Evolutionary conservation across 2,797 vertebrate genomes (phyloP).

Genomic region (Lepidocolaptes lacrymiger): DNA sequence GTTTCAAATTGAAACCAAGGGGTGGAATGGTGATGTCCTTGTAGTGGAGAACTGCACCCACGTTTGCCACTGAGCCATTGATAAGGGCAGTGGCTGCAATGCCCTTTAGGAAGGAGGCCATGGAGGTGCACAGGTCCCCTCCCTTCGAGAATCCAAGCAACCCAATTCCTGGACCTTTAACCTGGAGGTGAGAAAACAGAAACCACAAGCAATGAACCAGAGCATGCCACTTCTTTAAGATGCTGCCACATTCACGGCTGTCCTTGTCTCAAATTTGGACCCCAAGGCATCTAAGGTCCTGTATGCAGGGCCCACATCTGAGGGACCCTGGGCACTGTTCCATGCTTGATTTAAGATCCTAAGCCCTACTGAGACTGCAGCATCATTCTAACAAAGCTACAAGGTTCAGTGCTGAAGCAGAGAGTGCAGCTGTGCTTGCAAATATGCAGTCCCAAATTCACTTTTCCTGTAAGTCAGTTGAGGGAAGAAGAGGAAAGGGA

Average conservation of each 20-base stretch:
- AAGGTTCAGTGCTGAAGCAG: background rate
- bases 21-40: slow-evolving; percentile 78
- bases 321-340: background rate
- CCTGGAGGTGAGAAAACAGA: slow-evolving; percentile 72
- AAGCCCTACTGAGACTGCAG: background rate
- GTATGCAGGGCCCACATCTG: background rate
- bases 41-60: slow-evolving; percentile 76
- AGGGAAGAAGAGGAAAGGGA: background rate
- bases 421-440: background rate
- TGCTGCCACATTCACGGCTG: background rate
- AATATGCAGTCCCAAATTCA: background rate
- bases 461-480: background rate
- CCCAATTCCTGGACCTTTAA: slow-evolving; percentile 85
- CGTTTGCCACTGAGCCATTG: slow-evolving; percentile 83
- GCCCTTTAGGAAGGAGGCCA: slow-evolving; percentile 86
- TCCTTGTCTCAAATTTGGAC: background rate
- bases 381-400: background rate
- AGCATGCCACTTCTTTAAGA: background rate
- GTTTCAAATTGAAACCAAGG: background rate
- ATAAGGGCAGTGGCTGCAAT: slow-evolving; percentile 83
- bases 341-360: background rate
- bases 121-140: slow-evolving; percentile 83
- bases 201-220: background rate
- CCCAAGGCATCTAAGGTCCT: background rate
- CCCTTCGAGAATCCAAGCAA: slow-evolving; percentile 88